Evolutionary conservation across 2,888 invertebrate species (phyloP).

Genomic region (Polymixis flavicincta): DNA sequence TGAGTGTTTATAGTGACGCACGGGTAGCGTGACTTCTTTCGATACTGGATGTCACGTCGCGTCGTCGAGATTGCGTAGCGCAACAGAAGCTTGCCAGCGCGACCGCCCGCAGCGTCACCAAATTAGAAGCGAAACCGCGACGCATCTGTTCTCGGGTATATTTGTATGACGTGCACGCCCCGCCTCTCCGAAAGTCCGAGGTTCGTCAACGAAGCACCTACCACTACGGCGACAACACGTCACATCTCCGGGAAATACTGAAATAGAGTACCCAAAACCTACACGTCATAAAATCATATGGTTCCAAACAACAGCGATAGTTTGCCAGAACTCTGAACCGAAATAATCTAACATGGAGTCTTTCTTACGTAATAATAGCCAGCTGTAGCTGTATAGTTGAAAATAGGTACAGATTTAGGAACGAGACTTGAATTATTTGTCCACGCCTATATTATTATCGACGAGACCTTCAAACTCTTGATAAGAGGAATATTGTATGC

Average conservation of each 20-base stretch:
- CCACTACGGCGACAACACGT: constrained; percentile 72
- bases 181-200: constrained; percentile 78
- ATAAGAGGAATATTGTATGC: constrained; percentile 68
- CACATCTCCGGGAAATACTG: constrained; percentile 73
- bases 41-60: constrained; percentile 59
- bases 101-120: constrained; percentile 82
- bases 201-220: constrained; percentile 76
- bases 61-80: constrained; percentile 76
- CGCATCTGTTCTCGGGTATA: constrained; percentile 74
- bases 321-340: constrained; percentile 63
- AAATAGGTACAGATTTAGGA: constrained; percentile 39
- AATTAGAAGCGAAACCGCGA: constrained; percentile 85
- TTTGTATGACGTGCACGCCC: constrained; percentile 84
- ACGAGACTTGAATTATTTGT: constrained; percentile 43
- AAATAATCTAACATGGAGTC: constrained; percentile 56
- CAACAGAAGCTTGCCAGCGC: constrained; percentile 65
- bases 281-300: constrained; percentile 61
- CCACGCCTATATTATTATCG: constrained; percentile 55
- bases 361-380: constrained; percentile 53
- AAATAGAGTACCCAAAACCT: constrained; percentile 74
- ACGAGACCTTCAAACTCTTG: constrained; percentile 73
- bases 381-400: constrained; percentile 33
- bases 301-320: constrained; percentile 67
- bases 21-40: constrained; percentile 57
- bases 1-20: constrained; percentile 69